These are phyloP conservation scores for Thymelicus lineola DNA, from an alignment of 2,888 invertebrate species.

Conservation along the genomic window DNA sequence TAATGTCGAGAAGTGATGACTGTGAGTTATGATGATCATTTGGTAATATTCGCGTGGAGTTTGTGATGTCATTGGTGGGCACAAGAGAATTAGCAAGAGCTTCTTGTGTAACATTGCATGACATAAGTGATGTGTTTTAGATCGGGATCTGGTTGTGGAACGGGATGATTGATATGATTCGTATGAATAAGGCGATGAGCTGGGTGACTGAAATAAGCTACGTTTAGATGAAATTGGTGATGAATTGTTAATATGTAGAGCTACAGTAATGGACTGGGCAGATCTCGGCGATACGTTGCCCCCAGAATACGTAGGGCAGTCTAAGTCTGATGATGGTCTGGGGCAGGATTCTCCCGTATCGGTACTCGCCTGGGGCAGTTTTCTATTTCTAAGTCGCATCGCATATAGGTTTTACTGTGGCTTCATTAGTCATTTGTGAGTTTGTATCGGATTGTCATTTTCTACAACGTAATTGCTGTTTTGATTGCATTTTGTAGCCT, in stretches of 20 bases:
- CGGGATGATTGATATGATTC: neutral
- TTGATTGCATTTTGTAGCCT: too few relatives aligned
- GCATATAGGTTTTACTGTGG: too few relatives aligned
- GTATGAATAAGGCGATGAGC: conserved; percentile 3
- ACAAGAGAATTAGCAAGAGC: conserved; percentile 2
- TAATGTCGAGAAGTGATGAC: neutral
- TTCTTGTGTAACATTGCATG: conserved; percentile 17
- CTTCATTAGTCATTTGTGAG: too few relatives aligned
- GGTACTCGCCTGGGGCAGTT: conserved; percentile 25
- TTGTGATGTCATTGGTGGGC: conserved; percentile 19
- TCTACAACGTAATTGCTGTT: too few relatives aligned
- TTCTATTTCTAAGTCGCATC: too few relatives aligned
- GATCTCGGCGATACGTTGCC: conserved; percentile 22
- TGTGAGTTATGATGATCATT: neutral
- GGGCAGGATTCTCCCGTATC: conserved; percentile 19
- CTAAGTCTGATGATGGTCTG: neutral
- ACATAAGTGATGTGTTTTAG: neutral
- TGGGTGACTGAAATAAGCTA: conserved; percentile 2
- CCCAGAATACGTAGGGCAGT: conserved; percentile 27
- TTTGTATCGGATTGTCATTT: too few relatives aligned
- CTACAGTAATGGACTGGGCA: conserved; percentile 25
- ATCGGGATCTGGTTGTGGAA: too few relatives aligned
- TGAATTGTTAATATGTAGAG: neutral
- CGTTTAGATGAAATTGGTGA: neutral
- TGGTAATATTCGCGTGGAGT: conserved; percentile 1